Conservation (phyloP, 2,113 vertebrate genomes). For the Brachypodius melanocephalos region DNA sequence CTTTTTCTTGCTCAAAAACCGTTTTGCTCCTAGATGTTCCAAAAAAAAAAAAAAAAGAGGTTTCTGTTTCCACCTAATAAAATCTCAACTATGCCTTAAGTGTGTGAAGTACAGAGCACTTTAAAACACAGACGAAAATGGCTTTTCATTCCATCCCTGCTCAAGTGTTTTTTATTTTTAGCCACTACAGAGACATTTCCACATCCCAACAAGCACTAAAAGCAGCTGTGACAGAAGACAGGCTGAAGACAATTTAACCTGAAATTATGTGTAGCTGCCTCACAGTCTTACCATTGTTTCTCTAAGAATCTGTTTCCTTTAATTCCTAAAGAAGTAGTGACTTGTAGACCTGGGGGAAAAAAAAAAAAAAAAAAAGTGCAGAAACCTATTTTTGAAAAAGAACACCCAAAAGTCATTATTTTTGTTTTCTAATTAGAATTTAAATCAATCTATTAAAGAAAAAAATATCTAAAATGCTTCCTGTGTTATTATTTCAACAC, state of each 20-base stretch:
- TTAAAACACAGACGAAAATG: background rate
- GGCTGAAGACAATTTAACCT: background rate
- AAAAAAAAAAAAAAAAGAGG: background rate
- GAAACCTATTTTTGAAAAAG: background rate
- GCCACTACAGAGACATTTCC: background rate
- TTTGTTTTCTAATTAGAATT: background rate
- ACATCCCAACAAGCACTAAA: background rate
- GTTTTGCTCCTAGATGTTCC: background rate
- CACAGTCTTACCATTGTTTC: background rate
- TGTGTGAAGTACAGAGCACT: background rate
- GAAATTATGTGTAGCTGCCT: background rate
- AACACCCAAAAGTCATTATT: accelerated
- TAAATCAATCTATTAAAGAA: background rate
- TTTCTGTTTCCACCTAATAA: background rate
- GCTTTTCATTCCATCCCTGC: background rate
- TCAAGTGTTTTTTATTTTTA: constrained; percentile 31
- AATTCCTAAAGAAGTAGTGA: background rate
- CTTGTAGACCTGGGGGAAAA: background rate
- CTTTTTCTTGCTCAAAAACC: background rate
- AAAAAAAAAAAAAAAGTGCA: background rate
- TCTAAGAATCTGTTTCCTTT: background rate
- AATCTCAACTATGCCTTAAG: background rate
- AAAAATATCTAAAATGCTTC: background rate
- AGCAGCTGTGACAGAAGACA: background rate
- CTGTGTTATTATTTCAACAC: background rate